phyloP scores from a whole-genome alignment of 2,888 invertebrate species.

The Trisateles emortualis region DNA sequence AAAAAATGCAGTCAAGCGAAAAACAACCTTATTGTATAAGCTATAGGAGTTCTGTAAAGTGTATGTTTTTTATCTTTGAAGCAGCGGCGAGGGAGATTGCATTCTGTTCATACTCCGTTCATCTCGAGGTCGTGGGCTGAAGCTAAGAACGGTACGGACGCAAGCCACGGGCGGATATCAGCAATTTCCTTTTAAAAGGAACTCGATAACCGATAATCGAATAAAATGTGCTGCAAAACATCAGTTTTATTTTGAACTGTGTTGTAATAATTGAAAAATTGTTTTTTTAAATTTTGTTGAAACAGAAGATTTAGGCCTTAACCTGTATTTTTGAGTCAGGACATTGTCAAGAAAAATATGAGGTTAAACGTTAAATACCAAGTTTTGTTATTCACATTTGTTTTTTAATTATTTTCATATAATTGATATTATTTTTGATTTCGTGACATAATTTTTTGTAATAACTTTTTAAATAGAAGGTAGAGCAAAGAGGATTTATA shows the following conservation, averaged over 20 bases:
- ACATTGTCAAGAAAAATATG: too few relatives aligned
- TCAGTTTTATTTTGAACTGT: neutral
- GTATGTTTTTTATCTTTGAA: constrained; percentile 62
- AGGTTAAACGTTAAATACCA: too few relatives aligned
- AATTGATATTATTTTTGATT: too few relatives aligned
- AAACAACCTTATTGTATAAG: constrained; percentile 35
- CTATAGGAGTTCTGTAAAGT: constrained; percentile 24
- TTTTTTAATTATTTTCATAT: too few relatives aligned
- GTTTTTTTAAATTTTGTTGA: too few relatives aligned
- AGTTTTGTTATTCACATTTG: too few relatives aligned
- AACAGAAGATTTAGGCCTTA: too few relatives aligned
- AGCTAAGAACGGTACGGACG: constrained; percentile 47
- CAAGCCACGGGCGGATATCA: constrained; percentile 38
- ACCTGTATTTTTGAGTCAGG: too few relatives aligned
- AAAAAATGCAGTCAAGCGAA: constrained; percentile 9
- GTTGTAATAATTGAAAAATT: too few relatives aligned
- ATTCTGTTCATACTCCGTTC: constrained; percentile 74
- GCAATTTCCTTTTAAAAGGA: constrained; percentile 22
- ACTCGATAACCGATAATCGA: neutral
- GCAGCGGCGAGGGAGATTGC: constrained; percentile 65
- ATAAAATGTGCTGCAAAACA: neutral
- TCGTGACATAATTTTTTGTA: too few relatives aligned
- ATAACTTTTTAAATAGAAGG: too few relatives aligned
- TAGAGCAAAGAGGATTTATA: too few relatives aligned
- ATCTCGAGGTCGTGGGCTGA: constrained; percentile 63